Percentiles rank a stretch among this genome's conserved stretches.
phyloP scores from a whole-genome alignment of 2,797 vertebrate genomes.

The Hydrocynus forskahlii region DNA sequence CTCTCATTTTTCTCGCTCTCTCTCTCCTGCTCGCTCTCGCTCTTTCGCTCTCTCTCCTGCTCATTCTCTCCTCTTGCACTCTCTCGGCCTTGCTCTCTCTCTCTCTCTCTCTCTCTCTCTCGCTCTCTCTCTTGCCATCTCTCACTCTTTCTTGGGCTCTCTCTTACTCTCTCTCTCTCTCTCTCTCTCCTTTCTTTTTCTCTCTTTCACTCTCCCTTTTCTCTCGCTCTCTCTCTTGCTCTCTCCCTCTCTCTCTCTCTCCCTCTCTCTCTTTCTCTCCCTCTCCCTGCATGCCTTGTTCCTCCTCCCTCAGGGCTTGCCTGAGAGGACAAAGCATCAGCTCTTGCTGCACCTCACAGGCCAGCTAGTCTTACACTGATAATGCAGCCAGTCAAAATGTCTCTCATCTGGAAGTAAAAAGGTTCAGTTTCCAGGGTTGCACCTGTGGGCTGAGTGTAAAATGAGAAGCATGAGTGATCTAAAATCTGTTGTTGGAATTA shows the following conservation, averaged over 20 bases:
- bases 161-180: not conserved
- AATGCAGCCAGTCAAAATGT: not conserved
- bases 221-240: not conserved
- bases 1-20: no score
- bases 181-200: conserved; percentile 13
- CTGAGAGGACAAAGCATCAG: conserved; percentile 19
- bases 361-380: conserved; percentile 29
- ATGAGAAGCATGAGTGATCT: not conserved
- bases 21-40: no score
- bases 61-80: no score
- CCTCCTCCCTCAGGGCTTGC: not conserved
- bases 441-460: not conserved
- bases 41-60: no score
- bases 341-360: conserved; percentile 16
- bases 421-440: not conserved
- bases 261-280: not conserved
- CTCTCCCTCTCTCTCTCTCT: conserved; percentile 12
- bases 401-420: conserved; percentile 1
- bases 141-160: no score
- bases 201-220: not conserved
- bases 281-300: not conserved
- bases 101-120: no score
- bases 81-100: no score
- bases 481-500: no score
- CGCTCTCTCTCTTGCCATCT: no score